Base-by-base conservation (phyloP, 1,140 invertebrate species). In the Mycetomoellerius zeteki region DNA sequence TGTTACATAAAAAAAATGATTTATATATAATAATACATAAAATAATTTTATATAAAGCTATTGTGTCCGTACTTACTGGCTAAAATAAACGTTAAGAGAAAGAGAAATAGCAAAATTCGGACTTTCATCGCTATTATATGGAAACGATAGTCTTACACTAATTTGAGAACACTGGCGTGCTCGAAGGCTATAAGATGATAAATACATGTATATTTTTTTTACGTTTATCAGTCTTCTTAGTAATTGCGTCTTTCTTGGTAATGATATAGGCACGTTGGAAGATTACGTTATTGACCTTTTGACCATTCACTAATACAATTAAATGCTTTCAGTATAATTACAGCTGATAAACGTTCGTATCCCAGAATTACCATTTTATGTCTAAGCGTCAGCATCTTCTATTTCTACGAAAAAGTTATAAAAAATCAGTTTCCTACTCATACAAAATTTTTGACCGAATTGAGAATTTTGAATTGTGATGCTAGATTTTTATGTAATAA, bases 91-190 rank as follows among this genome's bases (percentile, higher is more conserved):
- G 43, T 8, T 8, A 71, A 12, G 1, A 60, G 62, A 54, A 89
- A 27, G 14, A 90, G 16, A 47, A 81, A n/a, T n/a, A 89, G 3
- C 16, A 80, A 87, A 71, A 76, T 60, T 37, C 56, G 86, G 16
- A 76, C 75, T 16, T 73, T 85, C 88, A 90, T 90, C 6, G 16
- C 65, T 58, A 12, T 19, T 52, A 8, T 5, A 33, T 60, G 7
- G 3, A 47, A 81, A 27, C 16, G 10, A 19, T 21, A 37, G 3
- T 5, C 21, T 12, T 12, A 19, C 67, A 21, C n/a, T 37, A 3
- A 37, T 47, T 43, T 24, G 7, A 27, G 1, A 0, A 27, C 60
- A 81, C 62, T 89, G 71, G 19, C 47, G 16, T 50, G 12, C 14
- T n/a, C 10, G 27, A 47, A 21, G 54, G 1, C 0, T 30, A n/a